Conservation (phyloP, 2,888 invertebrate genomes). For the Hirtodrosophila trivittata region DNA sequence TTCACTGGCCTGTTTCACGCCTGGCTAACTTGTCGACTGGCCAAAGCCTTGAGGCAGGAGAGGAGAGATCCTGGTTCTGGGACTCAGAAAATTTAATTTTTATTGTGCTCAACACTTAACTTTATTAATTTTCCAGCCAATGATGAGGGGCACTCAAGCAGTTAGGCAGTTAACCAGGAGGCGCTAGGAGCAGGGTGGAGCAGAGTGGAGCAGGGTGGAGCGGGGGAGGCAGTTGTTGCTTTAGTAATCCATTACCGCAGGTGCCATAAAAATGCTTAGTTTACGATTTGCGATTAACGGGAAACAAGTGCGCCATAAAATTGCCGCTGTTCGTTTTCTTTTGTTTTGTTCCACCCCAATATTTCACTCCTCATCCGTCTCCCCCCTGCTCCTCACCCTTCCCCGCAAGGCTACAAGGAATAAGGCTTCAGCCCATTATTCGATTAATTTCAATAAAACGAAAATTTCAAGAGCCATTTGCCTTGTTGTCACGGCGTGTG, state of each 20-base stretch:
- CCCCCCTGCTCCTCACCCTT: no score
- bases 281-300: conserved; percentile 78
- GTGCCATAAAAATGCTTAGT: conserved; percentile 80
- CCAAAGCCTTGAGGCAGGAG: not conserved
- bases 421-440: conserved; percentile 41
- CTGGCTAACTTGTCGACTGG: conserved; percentile 56
- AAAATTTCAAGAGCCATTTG: conserved; percentile 45
- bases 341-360: conserved; percentile 44
- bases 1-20: conserved; percentile 54
- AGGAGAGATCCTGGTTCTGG: conserved; percentile 2
- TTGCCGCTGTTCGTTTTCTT: conserved; percentile 43
- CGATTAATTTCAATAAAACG: conserved; percentile 79
- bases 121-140: conserved; percentile 75
- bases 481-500: conserved; percentile 14
- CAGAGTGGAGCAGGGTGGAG: not conserved
- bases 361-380: not conserved
- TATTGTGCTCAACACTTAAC: conserved; percentile 78
- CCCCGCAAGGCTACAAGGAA: no score
- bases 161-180: not conserved
- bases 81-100: conserved; percentile 60
- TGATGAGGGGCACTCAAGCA: conserved; percentile 45
- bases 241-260: conserved; percentile 79
- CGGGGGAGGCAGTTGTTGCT: conserved; percentile 38
- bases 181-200: not conserved
- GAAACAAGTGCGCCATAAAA: conserved; percentile 79